phyloP scores from a whole-genome alignment of 2,797 vertebrate genomes.

The Arctocebus calabarensis region DNA sequence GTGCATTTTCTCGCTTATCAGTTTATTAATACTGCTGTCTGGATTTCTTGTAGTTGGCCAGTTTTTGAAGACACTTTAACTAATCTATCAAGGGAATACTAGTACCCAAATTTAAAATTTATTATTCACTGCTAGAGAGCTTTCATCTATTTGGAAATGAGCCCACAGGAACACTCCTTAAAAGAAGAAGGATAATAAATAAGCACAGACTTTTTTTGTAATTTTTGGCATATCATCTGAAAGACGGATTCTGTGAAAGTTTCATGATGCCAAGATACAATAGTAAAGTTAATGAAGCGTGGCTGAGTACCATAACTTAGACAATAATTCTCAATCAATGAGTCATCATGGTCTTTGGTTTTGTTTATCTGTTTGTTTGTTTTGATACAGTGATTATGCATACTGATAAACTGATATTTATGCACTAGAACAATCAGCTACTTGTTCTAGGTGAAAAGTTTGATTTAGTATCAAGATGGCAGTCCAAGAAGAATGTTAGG shows the following conservation, averaged over 20 bases:
- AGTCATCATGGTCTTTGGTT: background rate
- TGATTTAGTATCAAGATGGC: background rate
- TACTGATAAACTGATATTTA: background rate
- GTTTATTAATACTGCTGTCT: background rate
- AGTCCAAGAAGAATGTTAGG: background rate
- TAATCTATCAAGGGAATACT: conserved; percentile 3
- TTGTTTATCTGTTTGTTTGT: background rate
- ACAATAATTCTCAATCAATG: background rate
- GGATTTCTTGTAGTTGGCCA: background rate
- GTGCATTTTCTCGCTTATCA: background rate
- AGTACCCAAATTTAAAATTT: background rate
- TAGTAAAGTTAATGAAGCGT: background rate
- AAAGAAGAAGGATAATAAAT: background rate
- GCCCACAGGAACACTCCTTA: background rate
- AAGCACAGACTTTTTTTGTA: background rate
- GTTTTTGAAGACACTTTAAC: conserved; percentile 7
- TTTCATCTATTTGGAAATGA: conserved; percentile 38
- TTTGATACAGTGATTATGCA: background rate
- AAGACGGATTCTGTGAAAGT: background rate
- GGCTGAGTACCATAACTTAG: background rate
- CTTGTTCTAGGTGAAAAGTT: background rate
- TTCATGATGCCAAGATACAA: background rate
- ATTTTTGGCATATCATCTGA: background rate
- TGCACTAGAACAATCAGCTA: background rate
- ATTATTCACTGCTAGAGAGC: background rate